Base-by-base conservation (phyloP, 2,888 invertebrate genomes). In the Rhingia rostrata region DNA sequence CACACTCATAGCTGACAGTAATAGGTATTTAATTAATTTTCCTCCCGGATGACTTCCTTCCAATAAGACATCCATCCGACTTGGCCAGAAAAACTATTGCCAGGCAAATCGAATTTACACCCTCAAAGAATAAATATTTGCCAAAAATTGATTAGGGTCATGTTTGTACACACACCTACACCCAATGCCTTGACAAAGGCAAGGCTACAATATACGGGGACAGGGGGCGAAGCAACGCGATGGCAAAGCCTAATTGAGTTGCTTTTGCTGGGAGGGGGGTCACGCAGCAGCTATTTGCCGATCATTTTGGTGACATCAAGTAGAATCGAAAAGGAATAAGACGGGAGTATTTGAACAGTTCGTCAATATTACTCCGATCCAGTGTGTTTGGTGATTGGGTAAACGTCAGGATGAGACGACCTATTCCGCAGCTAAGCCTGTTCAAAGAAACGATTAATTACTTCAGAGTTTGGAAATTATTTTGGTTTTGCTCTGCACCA, bases 11-110 rank as follows among this genome's bases (percentile, higher is more conserved):
- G 33, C 6, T 22, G 30, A 49, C 14, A 37, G 67, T 78, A 78
- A 83, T 78, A 56, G 78, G 78, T 67, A 73, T 83, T 79, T 83
- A 79, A 83, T 83, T 83, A 83, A 83, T 83, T 73, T 54, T 60
- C 30, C 63, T n/a, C 30, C 58, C 30, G 39, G 32, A 63, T 56
- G 54, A 12, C 9, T 30, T 37, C 37, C 51, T 10, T 14, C 66
- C 72, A 72, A 78, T 72, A 82, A 60, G 72, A 58, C 22, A 63
- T 49, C 35, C 53, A 75, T 72, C 60, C 47, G 45, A 72, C 72
- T 47, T 67, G 61, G 54, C 72, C 72, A 54, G 66, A 66, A 74
- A 22, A 82, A 78, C 72, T 82, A 67, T 45, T 33, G 51, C 47
- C 47, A 64, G 77, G 61, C 66, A 82, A 72, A 77, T 64, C 61